Evolutionary conservation across 2,113 vertebrate species (phyloP), one percentile per base, ranked within the genome.

Genomic region (Erythrocercus mccallii): DNA sequence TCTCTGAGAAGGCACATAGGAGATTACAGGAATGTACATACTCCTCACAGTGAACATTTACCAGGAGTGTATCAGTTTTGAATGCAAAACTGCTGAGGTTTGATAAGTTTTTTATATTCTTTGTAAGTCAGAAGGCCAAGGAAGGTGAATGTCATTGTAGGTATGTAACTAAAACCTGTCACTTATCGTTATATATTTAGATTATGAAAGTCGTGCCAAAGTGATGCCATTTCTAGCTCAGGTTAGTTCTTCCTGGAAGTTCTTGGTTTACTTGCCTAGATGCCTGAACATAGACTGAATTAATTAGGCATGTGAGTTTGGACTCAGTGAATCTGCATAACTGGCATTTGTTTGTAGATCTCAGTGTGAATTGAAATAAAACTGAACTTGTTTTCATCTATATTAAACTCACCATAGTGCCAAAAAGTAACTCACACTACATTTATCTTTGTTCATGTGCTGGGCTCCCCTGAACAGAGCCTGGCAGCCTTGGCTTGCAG

Each of bases 11-110:
- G 14, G 16, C 56, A 33, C 15, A 40, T 31, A 44, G 45, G 53
- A 64, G 18, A 21, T 70, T 68, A 35, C 23, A 53, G 33, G 42
- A 81, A 40, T 12, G 10, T 40, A 27, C 0, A 0, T 86, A 21
- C 11, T 38, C 19, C 71, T 79, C 57, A 53, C 6, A 37, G 22
- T 35, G 28, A 53, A 70, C 0, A 0, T 38, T 91, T 74, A 28
- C 11, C 25, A 57, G 40, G 13, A 65, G 3, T 19, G 1, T 45
- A 30, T 15, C 1, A 11, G 40, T 88, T 89, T 85, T 85, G 30
- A 65, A 40, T 81, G 50, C 14, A 19, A 81, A 86, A 81, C 15
- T 45, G 14, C 13, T 35, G 56, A 35, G 17, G 9, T 91, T 93
- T 81, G 57, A 1, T 44, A 71, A 25, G 23, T 80, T 56, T 21